Conservation (phyloP, 2,888 invertebrate genomes). For the Pharmacophagus antenor region DNA sequence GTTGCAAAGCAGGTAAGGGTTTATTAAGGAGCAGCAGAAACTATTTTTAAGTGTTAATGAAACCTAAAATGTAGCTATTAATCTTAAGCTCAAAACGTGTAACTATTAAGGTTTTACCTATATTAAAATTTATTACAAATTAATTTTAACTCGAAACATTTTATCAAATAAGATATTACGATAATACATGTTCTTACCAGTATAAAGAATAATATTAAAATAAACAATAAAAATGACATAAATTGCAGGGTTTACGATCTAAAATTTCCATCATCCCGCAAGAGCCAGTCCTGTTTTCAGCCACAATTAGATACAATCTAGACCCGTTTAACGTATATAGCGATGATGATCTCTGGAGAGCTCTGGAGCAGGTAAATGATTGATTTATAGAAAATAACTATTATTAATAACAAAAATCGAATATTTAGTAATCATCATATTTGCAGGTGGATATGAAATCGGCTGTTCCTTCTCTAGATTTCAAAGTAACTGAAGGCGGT, state of each 20-base stretch:
- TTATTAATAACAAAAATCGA: not conserved
- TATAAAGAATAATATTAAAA: not conserved
- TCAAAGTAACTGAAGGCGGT: slow-evolving; percentile 87
- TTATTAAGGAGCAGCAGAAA: no score
- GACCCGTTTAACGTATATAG: slow-evolving; percentile 87
- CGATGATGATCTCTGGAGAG: slow-evolving; percentile 86
- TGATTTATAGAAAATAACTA: not conserved
- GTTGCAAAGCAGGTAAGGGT: slow-evolving; percentile 76
- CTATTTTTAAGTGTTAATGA: no score
- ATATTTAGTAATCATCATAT: slow-evolving; percentile 9
- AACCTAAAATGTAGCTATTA: no score
- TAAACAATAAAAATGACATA: not conserved
- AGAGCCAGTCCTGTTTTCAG: slow-evolving; percentile 85
- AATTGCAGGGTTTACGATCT: slow-evolving; percentile 78
- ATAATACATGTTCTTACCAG: not conserved
- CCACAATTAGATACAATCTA: slow-evolving; percentile 85
- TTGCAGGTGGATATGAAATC: slow-evolving; percentile 87
- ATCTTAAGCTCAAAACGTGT: no score
- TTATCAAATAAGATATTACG: not conserved
- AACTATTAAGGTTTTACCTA: no score
- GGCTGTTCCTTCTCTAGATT: slow-evolving; percentile 83
- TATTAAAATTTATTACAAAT: no score
- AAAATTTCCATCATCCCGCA: slow-evolving; percentile 86
- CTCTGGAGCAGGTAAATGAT: slow-evolving; percentile 83
- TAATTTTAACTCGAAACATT: no score